Conservation (phyloP, 2,888 invertebrate species). For the Agapostemon virescens region DNA sequence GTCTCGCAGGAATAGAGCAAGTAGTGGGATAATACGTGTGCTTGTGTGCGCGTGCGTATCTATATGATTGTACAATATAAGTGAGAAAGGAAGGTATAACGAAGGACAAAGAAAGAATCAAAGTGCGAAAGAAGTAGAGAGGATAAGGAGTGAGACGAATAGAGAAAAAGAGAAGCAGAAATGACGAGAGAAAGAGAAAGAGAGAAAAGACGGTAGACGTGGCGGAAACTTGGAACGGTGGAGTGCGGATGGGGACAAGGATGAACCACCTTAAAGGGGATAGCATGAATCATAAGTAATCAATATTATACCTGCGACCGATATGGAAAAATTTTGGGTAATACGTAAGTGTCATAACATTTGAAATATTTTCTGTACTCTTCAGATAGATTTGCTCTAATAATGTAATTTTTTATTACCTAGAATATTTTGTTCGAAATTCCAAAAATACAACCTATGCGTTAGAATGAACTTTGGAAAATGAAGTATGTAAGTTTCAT, state of each 20-base stretch:
- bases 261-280: constrained; percentile 80
- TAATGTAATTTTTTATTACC: background rate
- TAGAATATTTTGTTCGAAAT: background rate
- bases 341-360: constrained; percentile 6
- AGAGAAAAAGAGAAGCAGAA: constrained; percentile 44
- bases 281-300: constrained; percentile 77
- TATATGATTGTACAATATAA: constrained; percentile 28
- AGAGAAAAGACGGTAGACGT: constrained; percentile 60
- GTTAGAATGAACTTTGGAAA: background rate
- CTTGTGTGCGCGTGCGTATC: constrained; percentile 32
- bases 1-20: constrained; percentile 77
- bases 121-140: constrained; percentile 35
- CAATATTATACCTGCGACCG: constrained; percentile 76
- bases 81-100: constrained; percentile 51
- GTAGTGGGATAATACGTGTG: constrained; percentile 67
- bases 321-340: constrained; percentile 57
- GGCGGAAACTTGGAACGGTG: constrained; percentile 66
- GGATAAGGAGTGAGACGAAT: constrained; percentile 42
- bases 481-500: background rate
- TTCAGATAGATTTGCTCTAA: background rate
- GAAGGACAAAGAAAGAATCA: constrained; percentile 37
- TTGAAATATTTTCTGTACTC: background rate
- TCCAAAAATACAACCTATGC: background rate
- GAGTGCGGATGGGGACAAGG: constrained; percentile 73
- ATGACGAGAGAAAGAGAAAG: constrained; percentile 41